Percentiles rank a stretch among this genome's conserved stretches.
These are phyloP conservation scores for Oryzias celebensis DNA, from an alignment of 2,113 vertebrate genomes.

Conservation along the genomic window DNA sequence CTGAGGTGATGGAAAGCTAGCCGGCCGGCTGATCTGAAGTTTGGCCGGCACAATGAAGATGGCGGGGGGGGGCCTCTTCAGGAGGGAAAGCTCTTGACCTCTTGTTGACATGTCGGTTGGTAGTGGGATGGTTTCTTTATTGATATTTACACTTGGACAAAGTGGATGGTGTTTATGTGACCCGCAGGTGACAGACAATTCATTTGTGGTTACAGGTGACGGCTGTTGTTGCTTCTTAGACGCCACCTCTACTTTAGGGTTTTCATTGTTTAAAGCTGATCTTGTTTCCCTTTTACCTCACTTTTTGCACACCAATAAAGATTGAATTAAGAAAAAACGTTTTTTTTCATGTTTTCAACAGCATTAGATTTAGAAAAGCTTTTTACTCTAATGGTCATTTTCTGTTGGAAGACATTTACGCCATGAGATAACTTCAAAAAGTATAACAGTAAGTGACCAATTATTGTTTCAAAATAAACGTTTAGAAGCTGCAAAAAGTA, in stretches of 20 bases:
- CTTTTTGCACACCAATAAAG: too few relatives aligned
- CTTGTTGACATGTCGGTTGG: slow-evolving; percentile 44
- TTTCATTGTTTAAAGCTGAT: too few relatives aligned
- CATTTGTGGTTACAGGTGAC: slow-evolving; percentile 26
- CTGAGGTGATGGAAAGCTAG: slow-evolving; percentile 24
- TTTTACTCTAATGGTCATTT: too few relatives aligned
- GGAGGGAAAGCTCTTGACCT: slow-evolving; percentile 71
- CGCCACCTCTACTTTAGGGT: neutral
- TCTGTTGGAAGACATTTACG: too few relatives aligned
- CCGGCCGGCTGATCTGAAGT: slow-evolving; percentile 37
- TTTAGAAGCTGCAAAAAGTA: neutral
- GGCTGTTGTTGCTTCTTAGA: slow-evolving; percentile 34
- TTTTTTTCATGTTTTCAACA: too few relatives aligned
- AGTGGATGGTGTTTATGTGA: slow-evolving; percentile 54
- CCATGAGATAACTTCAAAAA: slow-evolving; percentile 5
- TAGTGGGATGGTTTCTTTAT: slow-evolving; percentile 42
- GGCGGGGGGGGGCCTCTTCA: slow-evolving; percentile 59
- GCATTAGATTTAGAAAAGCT: too few relatives aligned
- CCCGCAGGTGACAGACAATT: slow-evolving; percentile 46
- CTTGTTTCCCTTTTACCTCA: too few relatives aligned
- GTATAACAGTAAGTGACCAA: neutral
- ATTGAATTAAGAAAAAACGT: too few relatives aligned
- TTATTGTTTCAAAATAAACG: neutral
- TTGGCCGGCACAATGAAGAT: slow-evolving; percentile 77
- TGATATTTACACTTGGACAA: slow-evolving; percentile 43